phyloP scores from a whole-genome alignment of 2,797 vertebrate species.

The Petrocephalus sullivani region DNA sequence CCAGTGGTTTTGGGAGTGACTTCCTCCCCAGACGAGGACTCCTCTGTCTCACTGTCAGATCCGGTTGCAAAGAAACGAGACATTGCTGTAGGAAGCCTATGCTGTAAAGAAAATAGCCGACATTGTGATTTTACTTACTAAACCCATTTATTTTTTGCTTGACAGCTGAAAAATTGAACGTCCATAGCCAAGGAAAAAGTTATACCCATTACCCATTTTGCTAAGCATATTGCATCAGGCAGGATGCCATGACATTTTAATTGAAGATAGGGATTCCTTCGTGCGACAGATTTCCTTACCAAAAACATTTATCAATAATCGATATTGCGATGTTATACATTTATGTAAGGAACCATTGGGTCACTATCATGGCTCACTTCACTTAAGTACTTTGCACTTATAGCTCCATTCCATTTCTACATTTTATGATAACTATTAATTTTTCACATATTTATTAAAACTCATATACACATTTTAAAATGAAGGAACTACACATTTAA shows the following conservation, averaged over 20 bases:
- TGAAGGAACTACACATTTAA: background rate
- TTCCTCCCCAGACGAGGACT: conserved; percentile 79
- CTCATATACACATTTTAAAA: background rate
- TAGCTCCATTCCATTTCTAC: background rate
- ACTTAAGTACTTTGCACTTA: too few species aligned
- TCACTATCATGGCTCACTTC: background rate
- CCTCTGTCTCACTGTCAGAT: conserved; percentile 89
- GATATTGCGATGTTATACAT: background rate
- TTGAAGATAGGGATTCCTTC: background rate
- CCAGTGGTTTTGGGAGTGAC: conserved; percentile 72
- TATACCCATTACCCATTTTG: background rate
- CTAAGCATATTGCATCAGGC: background rate
- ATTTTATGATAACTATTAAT: background rate
- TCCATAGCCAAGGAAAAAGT: background rate
- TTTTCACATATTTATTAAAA: background rate
- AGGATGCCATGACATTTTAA: background rate
- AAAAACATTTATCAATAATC: background rate
- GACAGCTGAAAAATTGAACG: background rate
- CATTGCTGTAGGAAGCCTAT: conserved; percentile 53
- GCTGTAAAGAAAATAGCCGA: conserved; percentile 34
- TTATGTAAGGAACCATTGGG: background rate
- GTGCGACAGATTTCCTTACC: background rate
- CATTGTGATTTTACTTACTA: background rate
- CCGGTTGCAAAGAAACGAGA: conserved; percentile 89
- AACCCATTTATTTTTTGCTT: background rate